Percentiles rank a stretch among this genome's conserved stretches.
Conservation (phyloP, 2,888 invertebrate species). For the Epicampocera succincta region DNA sequence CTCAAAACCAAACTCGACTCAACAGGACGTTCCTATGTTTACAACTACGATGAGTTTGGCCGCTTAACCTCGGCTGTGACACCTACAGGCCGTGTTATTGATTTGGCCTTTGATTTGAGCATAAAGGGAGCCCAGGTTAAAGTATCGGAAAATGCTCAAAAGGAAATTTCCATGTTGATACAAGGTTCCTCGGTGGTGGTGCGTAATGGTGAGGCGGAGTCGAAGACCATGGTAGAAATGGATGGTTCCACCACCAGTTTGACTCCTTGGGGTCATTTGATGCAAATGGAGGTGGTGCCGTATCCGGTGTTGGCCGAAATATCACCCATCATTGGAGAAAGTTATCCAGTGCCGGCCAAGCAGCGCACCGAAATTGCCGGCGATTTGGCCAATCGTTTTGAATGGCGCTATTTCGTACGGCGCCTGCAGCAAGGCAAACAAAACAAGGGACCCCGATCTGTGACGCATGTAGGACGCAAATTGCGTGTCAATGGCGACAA, state of each 20-base stretch:
- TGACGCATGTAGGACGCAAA: conserved; percentile 92
- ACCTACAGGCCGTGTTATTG: conserved; percentile 96
- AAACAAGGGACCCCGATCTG: conserved; percentile 82
- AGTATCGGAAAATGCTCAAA: conserved; percentile 90
- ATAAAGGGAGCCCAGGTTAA: conserved; percentile 94
- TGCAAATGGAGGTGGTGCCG: conserved; percentile 94
- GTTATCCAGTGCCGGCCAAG: conserved; percentile 94
- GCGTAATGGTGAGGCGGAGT: conserved; percentile 90
- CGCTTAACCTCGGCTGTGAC: conserved; percentile 94
- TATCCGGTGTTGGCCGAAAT: conserved; percentile 94
- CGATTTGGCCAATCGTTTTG: conserved; percentile 94
- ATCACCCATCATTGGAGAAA: conserved; percentile 93
- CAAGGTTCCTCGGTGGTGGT: conserved; percentile 93
- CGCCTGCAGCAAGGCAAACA: conserved; percentile 86
- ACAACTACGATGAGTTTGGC: conserved; percentile 97
- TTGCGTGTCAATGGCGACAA: conserved; percentile 95
- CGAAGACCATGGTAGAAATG: conserved; percentile 89
- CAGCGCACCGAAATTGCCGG: conserved; percentile 94
- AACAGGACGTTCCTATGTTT: conserved; percentile 94
- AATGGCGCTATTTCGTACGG: conserved; percentile 96
- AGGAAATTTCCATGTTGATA: conserved; percentile 92
- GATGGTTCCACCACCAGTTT: conserved; percentile 92
- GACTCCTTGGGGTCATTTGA: conserved; percentile 93
- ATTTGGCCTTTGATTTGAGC: conserved; percentile 93
- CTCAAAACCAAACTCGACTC: conserved; percentile 94